Conservation (phyloP, 1,140 invertebrate species). For the Phymorhynchus buccinoides region DNA sequence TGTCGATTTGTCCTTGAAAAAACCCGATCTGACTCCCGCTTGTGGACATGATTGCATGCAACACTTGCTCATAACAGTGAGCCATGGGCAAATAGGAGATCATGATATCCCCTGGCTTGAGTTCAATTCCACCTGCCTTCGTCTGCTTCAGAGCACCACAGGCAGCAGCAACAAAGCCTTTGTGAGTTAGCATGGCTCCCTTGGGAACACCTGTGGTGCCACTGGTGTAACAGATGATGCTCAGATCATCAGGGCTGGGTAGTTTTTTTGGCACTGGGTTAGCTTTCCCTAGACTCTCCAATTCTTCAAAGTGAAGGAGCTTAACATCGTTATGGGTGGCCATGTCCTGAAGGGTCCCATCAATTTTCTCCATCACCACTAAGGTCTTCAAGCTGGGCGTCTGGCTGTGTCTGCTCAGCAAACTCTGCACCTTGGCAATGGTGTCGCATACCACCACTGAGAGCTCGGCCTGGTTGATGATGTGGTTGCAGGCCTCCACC, state of each 20-base stretch:
- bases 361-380: conserved; percentile 84
- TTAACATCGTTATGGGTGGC: conserved; percentile 87
- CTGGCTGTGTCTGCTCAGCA: conserved; percentile 83
- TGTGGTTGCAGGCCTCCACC: conserved; percentile 94
- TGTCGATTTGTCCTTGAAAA: no score
- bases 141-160: no score
- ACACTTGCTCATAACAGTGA: conserved; percentile 85
- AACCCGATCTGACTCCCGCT: no score
- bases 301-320: conserved; percentile 86
- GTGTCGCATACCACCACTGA: conserved; percentile 87
- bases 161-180: no score
- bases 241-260: no score
- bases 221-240: no score
- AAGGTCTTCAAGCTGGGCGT: conserved; percentile 88
- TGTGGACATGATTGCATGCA: conserved; percentile 67
- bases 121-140: conserved; percentile 42
- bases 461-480: conserved; percentile 87
- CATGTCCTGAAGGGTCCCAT: conserved; percentile 82
- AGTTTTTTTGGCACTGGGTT: no score
- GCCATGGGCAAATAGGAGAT: conserved; percentile 95
- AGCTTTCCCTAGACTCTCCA: no score
- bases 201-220: no score
- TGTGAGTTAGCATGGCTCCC: no score
- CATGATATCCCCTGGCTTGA: conserved; percentile 66
- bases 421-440: conserved; percentile 83